Base-by-base conservation (phyloP, 2,113 vertebrate genomes). In the Malurus cyaneus region DNA sequence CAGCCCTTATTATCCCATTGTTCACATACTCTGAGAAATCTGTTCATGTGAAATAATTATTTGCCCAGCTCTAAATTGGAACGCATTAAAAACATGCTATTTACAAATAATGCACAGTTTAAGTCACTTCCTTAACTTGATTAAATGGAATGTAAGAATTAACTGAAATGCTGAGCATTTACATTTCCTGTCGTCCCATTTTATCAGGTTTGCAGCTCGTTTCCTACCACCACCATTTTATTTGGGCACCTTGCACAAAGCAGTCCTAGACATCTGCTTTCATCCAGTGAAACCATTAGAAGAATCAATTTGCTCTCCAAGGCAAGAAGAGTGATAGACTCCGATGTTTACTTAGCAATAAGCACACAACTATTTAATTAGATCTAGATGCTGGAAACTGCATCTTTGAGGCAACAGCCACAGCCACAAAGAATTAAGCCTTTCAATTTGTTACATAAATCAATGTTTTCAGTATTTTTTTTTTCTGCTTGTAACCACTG, bases 311-410 rank as follows among this genome's bases (percentile, higher is more conserved):
- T 39, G 47, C 76, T 80, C 67, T 88, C 76, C 52, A 31, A 81
- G 47, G 84, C 78, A 93, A 94, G 79, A 61, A 60, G 31, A 77
- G 79, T n/a, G 93, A 93, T 32, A 36, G 95, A 81, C 67, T 92
- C 76, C 69, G 2, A 2, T 16, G 54, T 94, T 93, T 73, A 88
- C 44, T 88, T 11, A 76, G 80, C 72, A 78, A 41, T 88, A 91
- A 89, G 59, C 26, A 91, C 67, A 73, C 84, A 88, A 92, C 59
- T 46, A 59, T 86, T 94, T 92, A 93, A 93, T 94, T 86, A 78
- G 65, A 78, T 56, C 69, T 94, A 26, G 21, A 77, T 4, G 59
- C 62, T 46, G 29, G 11, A 73, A 95, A 90, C 54, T 17, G 91
- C 90, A 66, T 42, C 92, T 92, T 85, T 2, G 5, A 95, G 54